phyloP scores from a whole-genome alignment of 2,113 vertebrate genomes.

The Varanus salvator region DNA sequence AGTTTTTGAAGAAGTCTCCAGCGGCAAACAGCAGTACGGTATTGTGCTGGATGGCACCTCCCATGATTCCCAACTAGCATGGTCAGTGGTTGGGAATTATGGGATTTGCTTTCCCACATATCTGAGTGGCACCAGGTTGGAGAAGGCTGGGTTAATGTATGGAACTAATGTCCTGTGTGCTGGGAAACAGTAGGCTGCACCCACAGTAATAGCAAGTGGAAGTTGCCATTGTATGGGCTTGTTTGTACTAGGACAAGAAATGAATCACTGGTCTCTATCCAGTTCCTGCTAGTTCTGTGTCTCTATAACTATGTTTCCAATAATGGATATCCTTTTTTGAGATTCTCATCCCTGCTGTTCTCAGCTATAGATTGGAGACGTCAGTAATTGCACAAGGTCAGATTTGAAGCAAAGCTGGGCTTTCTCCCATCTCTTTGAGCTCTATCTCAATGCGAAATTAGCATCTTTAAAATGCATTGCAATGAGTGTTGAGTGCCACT shows the following conservation, averaged over 20 bases:
- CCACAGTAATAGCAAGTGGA: slow-evolving; percentile 20
- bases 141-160: too few relatives aligned
- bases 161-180: slow-evolving; percentile 49
- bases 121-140: too few relatives aligned
- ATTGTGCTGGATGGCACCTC: not conserved
- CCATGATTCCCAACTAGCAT: too few relatives aligned
- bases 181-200: slow-evolving; percentile 55
- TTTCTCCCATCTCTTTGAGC: not conserved
- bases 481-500: not conserved
- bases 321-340: slow-evolving; percentile 16
- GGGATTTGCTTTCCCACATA: too few relatives aligned
- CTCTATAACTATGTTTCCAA: slow-evolving; percentile 33
- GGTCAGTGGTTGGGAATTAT: too few relatives aligned
- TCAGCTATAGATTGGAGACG: not conserved
- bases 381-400: not conserved
- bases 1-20: slow-evolving; percentile 28
- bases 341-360: not conserved
- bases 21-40: slow-evolving; percentile 59
- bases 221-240: not conserved
- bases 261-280: not conserved
- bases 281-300: not conserved
- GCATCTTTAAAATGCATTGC: not conserved
- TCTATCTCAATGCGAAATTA: not conserved
- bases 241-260: not conserved
- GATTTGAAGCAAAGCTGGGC: not conserved